These are phyloP conservation scores for Elysia crispata DNA, from an alignment of 2,888 invertebrate species.

Conservation along the genomic window DNA sequence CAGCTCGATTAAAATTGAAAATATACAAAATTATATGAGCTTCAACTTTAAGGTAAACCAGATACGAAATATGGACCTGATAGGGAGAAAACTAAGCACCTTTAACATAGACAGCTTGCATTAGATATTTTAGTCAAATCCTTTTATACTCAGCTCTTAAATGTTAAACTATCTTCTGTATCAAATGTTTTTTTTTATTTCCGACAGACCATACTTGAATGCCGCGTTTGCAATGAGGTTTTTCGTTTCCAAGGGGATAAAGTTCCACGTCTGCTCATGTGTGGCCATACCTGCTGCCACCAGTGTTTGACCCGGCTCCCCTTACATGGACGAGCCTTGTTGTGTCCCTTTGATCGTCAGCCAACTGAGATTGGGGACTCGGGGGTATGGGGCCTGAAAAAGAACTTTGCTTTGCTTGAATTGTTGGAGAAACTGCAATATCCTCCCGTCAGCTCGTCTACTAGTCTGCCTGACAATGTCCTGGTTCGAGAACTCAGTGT, in stretches of 20 bases:
- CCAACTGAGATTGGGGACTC: constrained; percentile 79
- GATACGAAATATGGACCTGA: too few species aligned
- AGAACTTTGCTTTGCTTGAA: constrained; percentile 82
- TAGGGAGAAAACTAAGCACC: too few species aligned
- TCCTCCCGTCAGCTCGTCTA: constrained; percentile 57
- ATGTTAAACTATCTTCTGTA: too few species aligned
- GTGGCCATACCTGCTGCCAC: constrained; percentile 81
- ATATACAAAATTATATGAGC: too few species aligned
- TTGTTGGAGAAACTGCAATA: constrained; percentile 80
- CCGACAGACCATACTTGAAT: constrained; percentile 77
- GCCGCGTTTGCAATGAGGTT: constrained; percentile 81
- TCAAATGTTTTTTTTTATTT: not conserved
- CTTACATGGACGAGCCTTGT: constrained; percentile 76
- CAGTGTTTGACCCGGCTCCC: constrained; percentile 80
- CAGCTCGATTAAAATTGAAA: too few species aligned
- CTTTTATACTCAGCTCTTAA: too few species aligned
- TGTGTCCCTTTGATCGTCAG: constrained; percentile 82
- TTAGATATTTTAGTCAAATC: too few species aligned
- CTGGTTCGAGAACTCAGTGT: constrained; percentile 70
- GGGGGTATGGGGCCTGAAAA: constrained; percentile 77
- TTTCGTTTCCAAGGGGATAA: constrained; percentile 81
- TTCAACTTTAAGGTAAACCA: too few species aligned
- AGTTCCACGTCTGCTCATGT: constrained; percentile 79
- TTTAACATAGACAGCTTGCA: too few species aligned
- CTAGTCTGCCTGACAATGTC: constrained; percentile 60